Conservation (phyloP, 2,797 vertebrate species). For the Brachyalestes nurse region DNA sequence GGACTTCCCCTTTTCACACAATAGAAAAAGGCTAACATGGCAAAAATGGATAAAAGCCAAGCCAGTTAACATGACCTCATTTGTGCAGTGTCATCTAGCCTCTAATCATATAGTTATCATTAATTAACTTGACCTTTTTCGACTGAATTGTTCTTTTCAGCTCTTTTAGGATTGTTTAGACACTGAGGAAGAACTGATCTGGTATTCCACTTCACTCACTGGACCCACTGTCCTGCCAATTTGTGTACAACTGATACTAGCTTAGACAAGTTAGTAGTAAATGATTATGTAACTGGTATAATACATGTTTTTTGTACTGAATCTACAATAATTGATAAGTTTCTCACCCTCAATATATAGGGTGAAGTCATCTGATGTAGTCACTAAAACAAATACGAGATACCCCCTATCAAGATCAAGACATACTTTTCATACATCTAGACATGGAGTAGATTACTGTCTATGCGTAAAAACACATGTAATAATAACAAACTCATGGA, state of each 20-base stretch:
- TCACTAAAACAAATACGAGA: neutral
- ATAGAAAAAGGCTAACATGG: neutral
- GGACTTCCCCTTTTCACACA: slow-evolving; percentile 34
- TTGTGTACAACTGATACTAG: slow-evolving; percentile 35
- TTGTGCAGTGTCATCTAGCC: neutral
- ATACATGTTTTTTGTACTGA: neutral
- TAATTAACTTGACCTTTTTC: neutral
- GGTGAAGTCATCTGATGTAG: neutral
- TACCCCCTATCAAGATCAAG: neutral
- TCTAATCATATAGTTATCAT: neutral
- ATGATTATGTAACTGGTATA: neutral
- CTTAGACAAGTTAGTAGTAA: slow-evolving; percentile 39
- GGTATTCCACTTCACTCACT: slow-evolving; percentile 26
- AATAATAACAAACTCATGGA: neutral
- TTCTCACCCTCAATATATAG: neutral
- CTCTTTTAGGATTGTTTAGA: slow-evolving; percentile 68
- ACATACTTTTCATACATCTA: neutral
- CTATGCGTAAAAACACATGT: neutral
- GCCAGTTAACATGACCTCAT: neutral
- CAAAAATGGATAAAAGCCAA: neutral
- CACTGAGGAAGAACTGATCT: slow-evolving; percentile 74
- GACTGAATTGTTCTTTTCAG: slow-evolving; percentile 28
- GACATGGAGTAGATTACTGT: neutral
- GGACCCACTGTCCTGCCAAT: slow-evolving; percentile 39
- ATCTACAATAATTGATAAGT: no score